Conservation (phyloP, 2,113 vertebrate species). For the Opisthocomus hoazin region DNA sequence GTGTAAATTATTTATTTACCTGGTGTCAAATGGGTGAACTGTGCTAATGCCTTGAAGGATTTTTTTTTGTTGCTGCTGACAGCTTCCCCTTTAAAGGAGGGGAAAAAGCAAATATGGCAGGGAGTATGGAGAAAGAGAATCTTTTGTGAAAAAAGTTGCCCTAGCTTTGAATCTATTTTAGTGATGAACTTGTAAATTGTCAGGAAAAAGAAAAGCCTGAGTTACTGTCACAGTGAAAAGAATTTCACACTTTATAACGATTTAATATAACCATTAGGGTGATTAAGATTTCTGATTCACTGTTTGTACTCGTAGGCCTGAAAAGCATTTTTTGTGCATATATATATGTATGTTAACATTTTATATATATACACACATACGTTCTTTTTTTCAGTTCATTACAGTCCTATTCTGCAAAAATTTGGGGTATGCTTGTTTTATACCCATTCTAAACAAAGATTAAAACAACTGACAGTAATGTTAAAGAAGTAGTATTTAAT, state of each 20-base stretch:
- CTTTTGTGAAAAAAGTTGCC: neutral
- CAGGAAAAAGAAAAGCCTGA: neutral
- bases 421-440: neutral
- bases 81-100: neutral
- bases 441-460: neutral
- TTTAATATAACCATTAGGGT: neutral
- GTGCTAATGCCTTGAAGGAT: neutral
- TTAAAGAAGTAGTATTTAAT: neutral
- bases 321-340: neutral
- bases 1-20: neutral
- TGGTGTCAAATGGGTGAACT: neutral
- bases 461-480: neutral
- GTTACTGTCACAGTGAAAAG: neutral
- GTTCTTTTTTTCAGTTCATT: neutral
- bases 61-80: neutral
- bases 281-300: neutral
- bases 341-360: neutral
- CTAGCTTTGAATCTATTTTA: neutral
- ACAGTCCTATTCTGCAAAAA: neutral
- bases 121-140: neutral
- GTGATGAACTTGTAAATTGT: neutral
- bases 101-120: neutral
- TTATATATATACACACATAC: too few species aligned
- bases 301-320: neutral
- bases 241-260: neutral